These are phyloP conservation scores for Drosophila athabasca DNA, from an alignment of 1,140 invertebrate genomes.

Conservation along the genomic window DNA sequence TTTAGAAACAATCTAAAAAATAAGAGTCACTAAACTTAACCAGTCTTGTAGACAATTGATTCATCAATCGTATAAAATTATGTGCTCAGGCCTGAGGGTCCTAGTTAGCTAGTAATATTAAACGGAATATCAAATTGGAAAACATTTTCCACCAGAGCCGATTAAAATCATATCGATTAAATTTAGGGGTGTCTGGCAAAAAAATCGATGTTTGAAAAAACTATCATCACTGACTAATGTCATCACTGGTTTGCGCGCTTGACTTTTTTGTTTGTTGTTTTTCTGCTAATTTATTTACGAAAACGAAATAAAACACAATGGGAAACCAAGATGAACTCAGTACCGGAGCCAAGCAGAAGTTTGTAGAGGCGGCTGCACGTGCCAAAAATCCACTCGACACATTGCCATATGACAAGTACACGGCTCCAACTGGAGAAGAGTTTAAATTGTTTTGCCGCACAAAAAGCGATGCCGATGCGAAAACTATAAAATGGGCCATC, in stretches of 20 bases:
- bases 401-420: constrained; percentile 46
- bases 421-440: constrained; percentile 47
- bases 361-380: constrained; percentile 66
- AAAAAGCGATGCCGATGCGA: constrained; percentile 74
- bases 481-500: constrained; percentile 86
- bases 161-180: too few relatives aligned
- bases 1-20: too few relatives aligned
- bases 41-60: too few relatives aligned
- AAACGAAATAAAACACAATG: constrained; percentile 44
- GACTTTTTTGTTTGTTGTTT: not conserved
- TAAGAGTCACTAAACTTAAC: too few relatives aligned
- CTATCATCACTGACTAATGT: too few relatives aligned
- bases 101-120: too few relatives aligned
- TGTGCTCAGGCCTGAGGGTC: too few relatives aligned
- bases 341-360: constrained; percentile 69
- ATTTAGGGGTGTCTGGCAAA: too few relatives aligned
- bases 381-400: constrained; percentile 73
- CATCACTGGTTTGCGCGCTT: constrained; percentile 36
- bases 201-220: too few relatives aligned
- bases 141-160: too few relatives aligned
- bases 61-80: too few relatives aligned
- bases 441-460: constrained; percentile 70
- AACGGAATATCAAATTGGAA: too few relatives aligned
- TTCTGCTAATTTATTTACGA: not conserved
- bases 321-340: constrained; percentile 58